Percentiles rank a stretch among this genome's conserved stretches.
phyloP scores from a whole-genome alignment of 2,888 invertebrate species.

The Mayetiola destructor region DNA sequence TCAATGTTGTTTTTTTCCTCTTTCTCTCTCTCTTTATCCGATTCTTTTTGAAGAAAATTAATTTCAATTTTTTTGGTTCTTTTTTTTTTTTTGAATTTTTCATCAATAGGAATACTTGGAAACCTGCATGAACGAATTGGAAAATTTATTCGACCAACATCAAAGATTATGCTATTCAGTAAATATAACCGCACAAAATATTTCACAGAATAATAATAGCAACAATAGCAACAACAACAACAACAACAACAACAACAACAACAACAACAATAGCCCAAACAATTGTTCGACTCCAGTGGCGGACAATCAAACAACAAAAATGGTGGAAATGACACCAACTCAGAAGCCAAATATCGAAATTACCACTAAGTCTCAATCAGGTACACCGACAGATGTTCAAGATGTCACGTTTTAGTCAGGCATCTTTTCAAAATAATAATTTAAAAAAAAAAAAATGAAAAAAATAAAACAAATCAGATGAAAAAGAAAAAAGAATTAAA shows the following conservation, averaged over 20 bases:
- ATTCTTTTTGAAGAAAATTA: background rate
- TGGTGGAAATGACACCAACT: constrained; percentile 1
- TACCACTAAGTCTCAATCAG: constrained; percentile 11
- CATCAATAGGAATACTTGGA: constrained; percentile 11
- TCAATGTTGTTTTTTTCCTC: background rate
- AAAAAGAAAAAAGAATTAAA: too few relatives aligned
- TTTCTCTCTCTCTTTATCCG: too few relatives aligned
- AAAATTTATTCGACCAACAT: constrained; percentile 14
- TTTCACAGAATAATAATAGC: background rate
- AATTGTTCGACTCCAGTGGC: background rate
- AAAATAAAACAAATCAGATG: too few relatives aligned
- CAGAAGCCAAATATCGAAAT: constrained; percentile 9
- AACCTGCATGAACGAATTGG: constrained; percentile 14
- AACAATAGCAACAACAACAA: background rate
- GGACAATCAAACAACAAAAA: background rate
- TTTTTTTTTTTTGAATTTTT: background rate
- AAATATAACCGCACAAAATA: constrained; percentile 9
- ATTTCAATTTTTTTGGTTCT: background rate
- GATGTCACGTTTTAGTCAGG: constrained; percentile 16
- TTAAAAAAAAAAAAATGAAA: too few relatives aligned
- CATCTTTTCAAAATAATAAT: too few relatives aligned
- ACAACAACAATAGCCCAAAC: background rate
- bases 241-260: background rate
- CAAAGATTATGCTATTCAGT: constrained; percentile 7
- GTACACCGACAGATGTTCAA: constrained; percentile 16